These are phyloP conservation scores for Pectinophora gossypiella DNA, from an alignment of 1,140 invertebrate species.

Conservation along the genomic window DNA sequence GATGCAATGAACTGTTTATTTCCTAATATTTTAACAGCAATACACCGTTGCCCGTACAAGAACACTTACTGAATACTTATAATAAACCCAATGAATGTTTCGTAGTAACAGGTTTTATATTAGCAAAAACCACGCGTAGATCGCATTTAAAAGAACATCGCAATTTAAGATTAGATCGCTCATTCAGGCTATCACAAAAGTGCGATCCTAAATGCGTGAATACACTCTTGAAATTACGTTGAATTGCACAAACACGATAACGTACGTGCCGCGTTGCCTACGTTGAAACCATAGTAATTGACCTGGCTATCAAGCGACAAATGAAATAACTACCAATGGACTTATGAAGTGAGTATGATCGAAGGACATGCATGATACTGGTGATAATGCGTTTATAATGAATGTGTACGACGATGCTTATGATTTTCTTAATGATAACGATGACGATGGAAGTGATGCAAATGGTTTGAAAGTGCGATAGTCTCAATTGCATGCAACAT, in stretches of 20 bases:
- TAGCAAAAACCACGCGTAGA: too few species aligned
- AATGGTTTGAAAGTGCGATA: not conserved
- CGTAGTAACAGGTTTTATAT: too few species aligned
- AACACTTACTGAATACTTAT: too few species aligned
- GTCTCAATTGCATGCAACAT: not conserved
- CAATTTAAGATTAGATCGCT: too few species aligned
- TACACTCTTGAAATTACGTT: too few species aligned
- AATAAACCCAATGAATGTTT: too few species aligned
- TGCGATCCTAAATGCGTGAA: too few species aligned
- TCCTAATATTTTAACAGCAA: too few species aligned
- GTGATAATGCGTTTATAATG: constrained; percentile 1
- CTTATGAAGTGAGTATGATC: not conserved
- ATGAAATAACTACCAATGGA: not conserved
- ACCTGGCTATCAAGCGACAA: not conserved
- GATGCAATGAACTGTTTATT: too few species aligned
- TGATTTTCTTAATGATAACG: not conserved
- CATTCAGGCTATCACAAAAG: too few species aligned
- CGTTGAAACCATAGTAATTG: not conserved
- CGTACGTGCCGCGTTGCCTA: not conserved
- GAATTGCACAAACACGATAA: not conserved
- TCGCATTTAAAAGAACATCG: too few species aligned
- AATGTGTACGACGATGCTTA: not conserved
- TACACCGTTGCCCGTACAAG: too few species aligned
- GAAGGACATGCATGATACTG: not conserved
- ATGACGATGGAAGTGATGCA: not conserved